Evolutionary conservation across 2,888 invertebrate species (phyloP).

Genomic region (Limnephilus lunatus): DNA sequence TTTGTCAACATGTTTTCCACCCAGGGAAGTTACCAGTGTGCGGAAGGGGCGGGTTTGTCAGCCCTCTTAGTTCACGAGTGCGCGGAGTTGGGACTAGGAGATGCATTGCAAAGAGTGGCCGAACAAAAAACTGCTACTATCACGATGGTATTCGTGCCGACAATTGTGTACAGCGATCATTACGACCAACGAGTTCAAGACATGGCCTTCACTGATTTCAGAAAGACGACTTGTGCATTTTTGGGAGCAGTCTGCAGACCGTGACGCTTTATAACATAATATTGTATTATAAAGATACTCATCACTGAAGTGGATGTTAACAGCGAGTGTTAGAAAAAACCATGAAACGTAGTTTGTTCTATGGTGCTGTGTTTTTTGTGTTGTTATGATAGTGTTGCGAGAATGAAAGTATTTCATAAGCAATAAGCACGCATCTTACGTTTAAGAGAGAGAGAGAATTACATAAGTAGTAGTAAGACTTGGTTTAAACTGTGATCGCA

Average conservation of each 20-base stretch:
- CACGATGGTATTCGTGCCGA: slow-evolving; percentile 71
- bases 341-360: background rate
- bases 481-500: too few relatives aligned
- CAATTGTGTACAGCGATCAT: slow-evolving; percentile 71
- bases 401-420: too few relatives aligned
- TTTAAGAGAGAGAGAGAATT: too few relatives aligned
- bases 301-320: background rate
- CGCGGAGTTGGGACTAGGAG: slow-evolving; percentile 66
- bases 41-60: slow-evolving; percentile 69
- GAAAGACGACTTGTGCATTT: slow-evolving; percentile 34
- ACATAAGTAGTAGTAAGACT: too few relatives aligned
- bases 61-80: slow-evolving; percentile 67
- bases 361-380: background rate
- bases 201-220: slow-evolving; percentile 59
- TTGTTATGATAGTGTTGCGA: too few relatives aligned
- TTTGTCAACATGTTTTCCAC: slow-evolving; percentile 68
- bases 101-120: slow-evolving; percentile 70
- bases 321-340: background rate
- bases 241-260: background rate
- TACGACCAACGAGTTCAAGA: slow-evolving; percentile 67
- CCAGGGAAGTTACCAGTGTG: slow-evolving; percentile 71
- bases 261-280: background rate
- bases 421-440: too few relatives aligned
- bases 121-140: slow-evolving; percentile 69
- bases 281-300: background rate